Percentiles rank a stretch among this genome's conserved stretches.
phyloP scores from a whole-genome alignment of 2,888 invertebrate species.

The Muschampia plurimacula region DNA sequence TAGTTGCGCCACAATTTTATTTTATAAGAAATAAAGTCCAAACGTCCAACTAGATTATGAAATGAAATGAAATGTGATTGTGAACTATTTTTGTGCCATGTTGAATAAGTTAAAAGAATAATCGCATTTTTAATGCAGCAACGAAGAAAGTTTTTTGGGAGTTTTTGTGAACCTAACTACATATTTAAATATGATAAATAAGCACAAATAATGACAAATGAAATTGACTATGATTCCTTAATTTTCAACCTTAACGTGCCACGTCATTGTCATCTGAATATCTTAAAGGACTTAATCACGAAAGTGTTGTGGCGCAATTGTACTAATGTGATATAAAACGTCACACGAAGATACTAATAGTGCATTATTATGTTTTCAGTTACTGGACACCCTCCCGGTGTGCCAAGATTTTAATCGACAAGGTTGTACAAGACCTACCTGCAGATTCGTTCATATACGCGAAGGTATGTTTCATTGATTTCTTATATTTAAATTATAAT shows the following conservation, averaged over 20 bases:
- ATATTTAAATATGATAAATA: not conserved
- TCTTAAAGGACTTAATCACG: not conserved
- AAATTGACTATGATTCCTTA: not conserved
- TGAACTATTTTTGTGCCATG: constrained; percentile 1
- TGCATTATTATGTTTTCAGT: constrained; percentile 89
- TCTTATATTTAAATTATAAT: not conserved
- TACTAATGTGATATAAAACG: constrained; percentile 55
- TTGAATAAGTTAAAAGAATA: not conserved
- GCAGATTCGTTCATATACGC: constrained; percentile 99
- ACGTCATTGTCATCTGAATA: not conserved
- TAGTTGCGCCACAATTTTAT: constrained; percentile 62
- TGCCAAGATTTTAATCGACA: constrained; percentile 99
- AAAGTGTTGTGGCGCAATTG: constrained; percentile 49
- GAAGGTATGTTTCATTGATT: constrained; percentile 89
- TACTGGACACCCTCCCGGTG: constrained; percentile 99
- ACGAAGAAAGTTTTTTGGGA: not conserved
- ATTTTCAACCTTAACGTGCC: not conserved
- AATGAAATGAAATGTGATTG: not conserved
- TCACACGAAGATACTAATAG: constrained; percentile 60
- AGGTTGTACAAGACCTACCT: constrained; percentile 97
- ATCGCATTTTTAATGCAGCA: not conserved
- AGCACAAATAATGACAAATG: not conserved
- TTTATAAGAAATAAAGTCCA: constrained; percentile 10
- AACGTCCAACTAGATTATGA: not conserved
- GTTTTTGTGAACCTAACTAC: not conserved